phyloP scores from a whole-genome alignment of 1,140 invertebrate species.

The Adelges cooleyi region DNA sequence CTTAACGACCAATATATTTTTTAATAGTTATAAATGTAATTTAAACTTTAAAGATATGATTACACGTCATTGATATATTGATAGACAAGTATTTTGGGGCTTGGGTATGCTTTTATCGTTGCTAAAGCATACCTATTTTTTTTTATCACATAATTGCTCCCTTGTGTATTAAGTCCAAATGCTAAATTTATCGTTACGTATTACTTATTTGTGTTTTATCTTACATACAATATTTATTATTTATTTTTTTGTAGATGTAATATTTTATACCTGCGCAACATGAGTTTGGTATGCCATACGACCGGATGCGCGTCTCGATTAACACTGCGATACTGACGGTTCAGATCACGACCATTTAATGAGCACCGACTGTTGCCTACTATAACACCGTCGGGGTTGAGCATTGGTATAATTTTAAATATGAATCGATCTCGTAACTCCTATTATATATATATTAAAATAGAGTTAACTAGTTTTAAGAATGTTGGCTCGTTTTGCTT shows the following conservation, averaged over 20 bases:
- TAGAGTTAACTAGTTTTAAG: background rate
- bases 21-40: no score
- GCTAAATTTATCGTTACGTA: no score
- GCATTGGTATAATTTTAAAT: slow-evolving; percentile 88
- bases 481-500: slow-evolving; percentile 2
- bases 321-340: slow-evolving; percentile 77
- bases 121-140: no score
- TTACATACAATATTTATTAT: background rate
- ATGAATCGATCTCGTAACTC: slow-evolving; percentile 85
- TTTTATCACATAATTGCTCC: no score
- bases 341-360: slow-evolving; percentile 73
- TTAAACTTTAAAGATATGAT: no score
- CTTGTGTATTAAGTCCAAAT: no score
- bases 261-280: slow-evolving; percentile 56
- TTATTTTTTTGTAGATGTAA: background rate
- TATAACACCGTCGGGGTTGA: slow-evolving; percentile 91
- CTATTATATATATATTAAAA: slow-evolving; percentile 36
- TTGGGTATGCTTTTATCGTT: no score
- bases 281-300: slow-evolving; percentile 85
- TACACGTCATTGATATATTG: no score
- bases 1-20: no score
- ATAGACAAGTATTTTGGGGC: no score
- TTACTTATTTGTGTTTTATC: no score
- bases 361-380: slow-evolving; percentile 87
- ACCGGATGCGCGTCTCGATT: slow-evolving; percentile 81